Conservation (phyloP, 2,888 invertebrate species). For the Ectobius pallidus region DNA sequence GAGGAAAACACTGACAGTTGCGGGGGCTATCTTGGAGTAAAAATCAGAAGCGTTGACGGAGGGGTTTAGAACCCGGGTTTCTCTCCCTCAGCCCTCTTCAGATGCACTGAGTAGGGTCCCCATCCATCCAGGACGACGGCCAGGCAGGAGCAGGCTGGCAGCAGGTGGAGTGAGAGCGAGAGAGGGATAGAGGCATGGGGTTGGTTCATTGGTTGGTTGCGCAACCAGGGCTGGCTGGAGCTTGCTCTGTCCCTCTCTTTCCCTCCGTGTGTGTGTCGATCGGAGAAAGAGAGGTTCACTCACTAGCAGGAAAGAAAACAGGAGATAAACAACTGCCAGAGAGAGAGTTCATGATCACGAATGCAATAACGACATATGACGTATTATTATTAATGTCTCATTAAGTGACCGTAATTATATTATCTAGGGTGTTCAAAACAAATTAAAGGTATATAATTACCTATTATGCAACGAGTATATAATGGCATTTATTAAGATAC, state of each 20-base stretch:
- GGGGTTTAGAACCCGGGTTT: not conserved
- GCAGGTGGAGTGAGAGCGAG: slow-evolving; percentile 15
- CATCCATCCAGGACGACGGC: slow-evolving; percentile 16
- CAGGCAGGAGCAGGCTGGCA: not conserved
- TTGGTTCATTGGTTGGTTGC: slow-evolving; percentile 22
- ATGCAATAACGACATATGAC: not conserved
- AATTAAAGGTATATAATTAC: not conserved
- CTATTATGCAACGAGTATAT: no score
- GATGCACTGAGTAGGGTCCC: slow-evolving; percentile 18
- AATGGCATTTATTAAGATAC: no score
- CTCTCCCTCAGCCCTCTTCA: not conserved
- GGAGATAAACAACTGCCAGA: not conserved
- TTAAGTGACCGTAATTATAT: no score
- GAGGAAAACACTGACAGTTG: no score
- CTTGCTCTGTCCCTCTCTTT: not conserved
- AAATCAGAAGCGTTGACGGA: not conserved
- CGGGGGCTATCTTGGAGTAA: no score
- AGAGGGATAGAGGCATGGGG: not conserved
- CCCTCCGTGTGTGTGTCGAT: not conserved
- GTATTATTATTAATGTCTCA: no score
- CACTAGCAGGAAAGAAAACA: slow-evolving; percentile 13
- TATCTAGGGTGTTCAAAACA: not conserved
- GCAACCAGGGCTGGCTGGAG: slow-evolving; percentile 21
- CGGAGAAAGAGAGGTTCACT: not conserved
- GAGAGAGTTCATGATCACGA: not conserved